These are phyloP conservation scores for Pachymerium ferrugineum DNA, from an alignment of 2,888 invertebrate species.

Conservation along the genomic window DNA sequence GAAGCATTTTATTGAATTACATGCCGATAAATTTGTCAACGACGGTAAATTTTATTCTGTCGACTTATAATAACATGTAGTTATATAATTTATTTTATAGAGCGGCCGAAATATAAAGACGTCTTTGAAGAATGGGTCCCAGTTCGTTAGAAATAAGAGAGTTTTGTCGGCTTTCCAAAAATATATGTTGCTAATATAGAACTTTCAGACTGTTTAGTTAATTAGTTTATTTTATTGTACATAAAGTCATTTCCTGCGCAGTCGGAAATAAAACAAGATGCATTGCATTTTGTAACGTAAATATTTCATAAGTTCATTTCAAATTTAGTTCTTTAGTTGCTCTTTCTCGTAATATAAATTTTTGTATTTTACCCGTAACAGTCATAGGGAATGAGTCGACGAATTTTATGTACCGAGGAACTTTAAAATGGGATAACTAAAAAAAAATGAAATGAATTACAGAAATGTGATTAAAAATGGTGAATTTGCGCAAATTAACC, in stretches of 20 bases:
- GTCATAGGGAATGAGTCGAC: slow-evolving; percentile 48
- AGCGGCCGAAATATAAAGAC: neutral
- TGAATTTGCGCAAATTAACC: too few relatives aligned
- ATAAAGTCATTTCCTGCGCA: too few relatives aligned
- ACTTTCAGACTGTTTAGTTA: too few relatives aligned
- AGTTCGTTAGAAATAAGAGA: neutral
- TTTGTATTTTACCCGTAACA: slow-evolving; percentile 51
- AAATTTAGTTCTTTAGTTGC: slow-evolving; percentile 25
- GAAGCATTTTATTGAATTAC: slow-evolving; percentile 65
- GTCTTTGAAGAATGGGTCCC: neutral
- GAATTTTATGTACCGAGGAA: slow-evolving; percentile 50
- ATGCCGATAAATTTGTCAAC: slow-evolving; percentile 67
- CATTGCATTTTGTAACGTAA: too few relatives aligned
- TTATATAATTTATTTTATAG: neutral
- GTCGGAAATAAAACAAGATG: too few relatives aligned
- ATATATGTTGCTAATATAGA: too few relatives aligned
- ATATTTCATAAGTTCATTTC: too few relatives aligned
- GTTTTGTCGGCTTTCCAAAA: too few relatives aligned
- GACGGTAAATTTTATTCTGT: slow-evolving; percentile 51
- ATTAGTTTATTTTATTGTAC: too few relatives aligned
- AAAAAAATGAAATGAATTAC: neutral
- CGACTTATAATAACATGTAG: neutral
- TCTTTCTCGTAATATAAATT: slow-evolving; percentile 41
- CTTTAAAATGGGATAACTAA: slow-evolving; percentile 53
- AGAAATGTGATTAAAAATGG: too few relatives aligned